phyloP scores from a whole-genome alignment of 2,888 invertebrate genomes.

The Busseola fusca region DNA sequence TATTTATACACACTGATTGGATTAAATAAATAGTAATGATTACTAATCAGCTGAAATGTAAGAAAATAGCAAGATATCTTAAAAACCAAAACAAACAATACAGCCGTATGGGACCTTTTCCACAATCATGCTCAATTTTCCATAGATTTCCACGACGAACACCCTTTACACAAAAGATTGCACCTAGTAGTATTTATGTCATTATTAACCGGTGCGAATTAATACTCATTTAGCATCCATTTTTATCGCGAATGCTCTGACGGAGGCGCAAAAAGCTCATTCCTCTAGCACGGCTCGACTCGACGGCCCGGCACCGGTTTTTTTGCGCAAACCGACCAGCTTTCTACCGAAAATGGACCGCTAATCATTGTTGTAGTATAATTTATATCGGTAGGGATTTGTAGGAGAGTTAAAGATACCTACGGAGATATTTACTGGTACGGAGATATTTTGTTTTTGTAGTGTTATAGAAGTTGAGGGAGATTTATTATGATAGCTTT shows the following conservation, averaged over 20 bases:
- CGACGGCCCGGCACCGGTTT: conserved; percentile 58
- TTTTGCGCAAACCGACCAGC: conserved; percentile 55
- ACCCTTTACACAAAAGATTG: conserved; percentile 75
- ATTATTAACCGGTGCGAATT: conserved; percentile 88
- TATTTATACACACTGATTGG: no score
- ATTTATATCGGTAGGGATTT: conserved; percentile 44
- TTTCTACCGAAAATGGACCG: conserved; percentile 77
- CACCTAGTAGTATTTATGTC: conserved; percentile 87
- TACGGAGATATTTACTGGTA: neutral
- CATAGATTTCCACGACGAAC: conserved; percentile 44
- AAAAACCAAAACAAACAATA: neutral
- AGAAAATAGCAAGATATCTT: neutral
- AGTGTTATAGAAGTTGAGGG: neutral
- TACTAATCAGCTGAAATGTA: neutral
- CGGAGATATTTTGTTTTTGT: conserved; percentile 7
- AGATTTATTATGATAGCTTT: neutral
- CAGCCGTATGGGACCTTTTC: rapidly evolving
- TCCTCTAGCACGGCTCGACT: conserved; percentile 67
- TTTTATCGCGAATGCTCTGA: conserved; percentile 82
- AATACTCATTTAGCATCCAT: conserved; percentile 87
- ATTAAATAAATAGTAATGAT: neutral
- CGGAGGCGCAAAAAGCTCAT: conserved; percentile 76
- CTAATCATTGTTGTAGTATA: conserved; percentile 66
- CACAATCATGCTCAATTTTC: neutral
- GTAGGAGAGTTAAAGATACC: conserved; percentile 9